A percentile compares a stretch with the other conserved stretches of the same genome.
Evolutionary conservation across 1,140 invertebrate species (phyloP).

Genomic region (Amyelois transitella): DNA sequence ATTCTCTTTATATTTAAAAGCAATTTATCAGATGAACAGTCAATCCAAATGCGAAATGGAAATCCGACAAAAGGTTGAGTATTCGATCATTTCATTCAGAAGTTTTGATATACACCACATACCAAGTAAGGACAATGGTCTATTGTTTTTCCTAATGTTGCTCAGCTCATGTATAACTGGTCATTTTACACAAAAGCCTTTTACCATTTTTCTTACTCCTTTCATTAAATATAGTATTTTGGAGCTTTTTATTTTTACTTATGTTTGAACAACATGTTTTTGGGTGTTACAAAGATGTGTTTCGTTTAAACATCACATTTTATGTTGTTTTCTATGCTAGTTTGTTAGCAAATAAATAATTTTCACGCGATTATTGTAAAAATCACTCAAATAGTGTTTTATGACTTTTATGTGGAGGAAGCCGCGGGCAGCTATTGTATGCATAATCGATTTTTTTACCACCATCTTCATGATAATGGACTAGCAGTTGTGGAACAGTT

Average conservation of each 20-base stretch:
- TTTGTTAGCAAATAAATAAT: too few relatives aligned
- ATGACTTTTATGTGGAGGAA: too few relatives aligned
- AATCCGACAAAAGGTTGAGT: conserved; percentile 7
- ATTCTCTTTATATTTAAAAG: background rate
- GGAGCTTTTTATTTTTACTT: background rate
- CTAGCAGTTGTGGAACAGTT: background rate
- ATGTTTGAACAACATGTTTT: background rate
- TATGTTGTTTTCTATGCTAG: too few relatives aligned
- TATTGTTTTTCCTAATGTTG: conserved; percentile 57
- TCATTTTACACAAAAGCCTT: conserved; percentile 45
- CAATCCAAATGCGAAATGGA: background rate
- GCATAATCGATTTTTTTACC: background rate
- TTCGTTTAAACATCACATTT: too few relatives aligned
- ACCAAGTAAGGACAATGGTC: conserved; percentile 33
- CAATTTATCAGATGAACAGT: background rate
- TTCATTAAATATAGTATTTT: background rate
- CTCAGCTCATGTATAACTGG: conserved; percentile 44
- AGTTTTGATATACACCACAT: conserved; percentile 32
- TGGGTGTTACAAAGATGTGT: too few relatives aligned
- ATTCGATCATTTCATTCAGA: conserved; percentile 35
- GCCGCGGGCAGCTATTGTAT: too few relatives aligned
- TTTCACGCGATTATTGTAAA: too few relatives aligned
- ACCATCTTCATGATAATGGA: background rate
- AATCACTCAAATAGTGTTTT: too few relatives aligned
- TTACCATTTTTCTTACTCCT: conserved; percentile 21